Percentiles rank a stretch among this genome's conserved stretches.
Conservation (phyloP, 2,113 vertebrate species). For the Bagarius yarrelli region DNA sequence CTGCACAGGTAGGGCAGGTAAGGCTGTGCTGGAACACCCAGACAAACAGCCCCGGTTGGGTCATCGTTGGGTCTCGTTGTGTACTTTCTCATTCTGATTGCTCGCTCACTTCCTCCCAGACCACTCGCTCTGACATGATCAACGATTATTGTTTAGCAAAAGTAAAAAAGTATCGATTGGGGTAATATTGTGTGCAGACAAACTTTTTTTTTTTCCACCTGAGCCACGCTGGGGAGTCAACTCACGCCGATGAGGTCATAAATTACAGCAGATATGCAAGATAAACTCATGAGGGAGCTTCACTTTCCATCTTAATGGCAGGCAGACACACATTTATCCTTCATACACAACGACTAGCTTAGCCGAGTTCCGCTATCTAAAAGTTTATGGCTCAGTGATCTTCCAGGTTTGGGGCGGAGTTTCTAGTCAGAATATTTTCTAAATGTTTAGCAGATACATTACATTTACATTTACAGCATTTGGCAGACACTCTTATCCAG, state of each 20-base stretch:
- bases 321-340: conserved; percentile 26
- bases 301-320: conserved; percentile 79
- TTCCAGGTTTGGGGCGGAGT: neutral
- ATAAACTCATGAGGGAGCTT: conserved; percentile 78
- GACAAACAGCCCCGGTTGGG: conserved; percentile 38
- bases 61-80: conserved; percentile 12
- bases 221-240: conserved; percentile 60
- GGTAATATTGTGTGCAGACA: conserved; percentile 57
- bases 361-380: neutral
- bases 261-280: conserved; percentile 12
- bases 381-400: neutral
- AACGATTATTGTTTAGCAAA: conserved; percentile 71
- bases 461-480: too few species aligned
- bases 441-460: neutral
- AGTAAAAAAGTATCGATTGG: conserved; percentile 68
- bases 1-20: conserved; percentile 40
- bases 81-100: conserved; percentile 16
- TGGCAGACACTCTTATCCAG: too few species aligned
- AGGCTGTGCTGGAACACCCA: conserved; percentile 35
- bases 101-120: conserved; percentile 38
- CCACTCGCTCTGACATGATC: conserved; percentile 61
- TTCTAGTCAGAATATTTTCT: neutral
- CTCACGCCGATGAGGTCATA: conserved; percentile 13
- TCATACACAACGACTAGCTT: neutral
- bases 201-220: conserved; percentile 46